Conservation (phyloP, 2,797 vertebrate species). For the Podarcis lilfordi region DNA sequence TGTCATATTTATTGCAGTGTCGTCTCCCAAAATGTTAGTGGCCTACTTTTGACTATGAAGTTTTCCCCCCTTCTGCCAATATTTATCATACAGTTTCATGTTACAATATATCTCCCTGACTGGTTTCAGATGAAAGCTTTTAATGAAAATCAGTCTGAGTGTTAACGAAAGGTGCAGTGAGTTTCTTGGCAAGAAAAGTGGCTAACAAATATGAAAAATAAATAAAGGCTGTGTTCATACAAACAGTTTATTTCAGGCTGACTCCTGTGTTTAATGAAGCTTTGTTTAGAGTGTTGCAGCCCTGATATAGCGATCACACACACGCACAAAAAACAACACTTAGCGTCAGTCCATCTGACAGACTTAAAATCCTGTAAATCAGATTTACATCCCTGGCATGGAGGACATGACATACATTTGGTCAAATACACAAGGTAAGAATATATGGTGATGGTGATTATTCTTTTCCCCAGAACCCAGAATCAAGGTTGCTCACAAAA, state of each 20-base stretch:
- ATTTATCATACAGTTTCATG: not conserved
- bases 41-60: not conserved
- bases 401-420: not conserved
- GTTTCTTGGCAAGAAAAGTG: too few species aligned
- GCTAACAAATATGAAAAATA: too few species aligned
- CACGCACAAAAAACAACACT: not conserved
- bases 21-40: not conserved
- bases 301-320: not conserved
- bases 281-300: not conserved
- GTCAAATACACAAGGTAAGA: not conserved
- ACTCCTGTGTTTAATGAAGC: not conserved
- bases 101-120: not conserved
- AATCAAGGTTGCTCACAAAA: too few species aligned
- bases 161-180: too few species aligned
- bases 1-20: not conserved
- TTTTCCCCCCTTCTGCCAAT: not conserved
- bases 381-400: not conserved
- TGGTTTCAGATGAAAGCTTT: not conserved
- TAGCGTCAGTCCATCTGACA: not conserved
- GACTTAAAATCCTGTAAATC: not conserved
- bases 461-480: too few species aligned
- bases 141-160: not conserved
- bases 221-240: not conserved
- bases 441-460: not conserved
- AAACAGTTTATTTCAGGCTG: not conserved